Percentiles rank a stretch among this genome's conserved stretches.
phyloP scores from a whole-genome alignment of 1,140 invertebrate species.

The Lepidurus arcticus region DNA sequence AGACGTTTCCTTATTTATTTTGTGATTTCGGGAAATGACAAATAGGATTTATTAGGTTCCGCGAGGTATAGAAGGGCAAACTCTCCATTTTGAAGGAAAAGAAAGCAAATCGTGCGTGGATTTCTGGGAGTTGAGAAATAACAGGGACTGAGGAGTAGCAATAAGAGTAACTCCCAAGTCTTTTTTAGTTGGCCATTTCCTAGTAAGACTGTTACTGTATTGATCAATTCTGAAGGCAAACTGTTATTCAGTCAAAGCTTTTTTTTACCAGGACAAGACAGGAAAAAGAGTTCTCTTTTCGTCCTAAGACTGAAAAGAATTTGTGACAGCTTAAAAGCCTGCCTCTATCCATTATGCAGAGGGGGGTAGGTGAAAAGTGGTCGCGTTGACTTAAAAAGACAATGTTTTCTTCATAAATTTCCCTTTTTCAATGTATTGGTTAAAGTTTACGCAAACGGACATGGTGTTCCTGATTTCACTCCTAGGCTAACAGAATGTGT shows the following conservation, averaged over 20 bases:
- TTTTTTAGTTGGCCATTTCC: neutral
- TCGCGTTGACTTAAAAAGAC: neutral
- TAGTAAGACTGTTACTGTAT: neutral
- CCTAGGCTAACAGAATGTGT: neutral
- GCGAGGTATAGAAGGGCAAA: neutral
- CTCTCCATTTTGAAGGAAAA: too few species aligned
- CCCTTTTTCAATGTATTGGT: neutral
- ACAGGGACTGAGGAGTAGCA: neutral
- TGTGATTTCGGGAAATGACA: neutral
- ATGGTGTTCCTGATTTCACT: neutral
- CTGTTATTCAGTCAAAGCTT: neutral
- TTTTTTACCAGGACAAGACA: neutral
- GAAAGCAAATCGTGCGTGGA: neutral
- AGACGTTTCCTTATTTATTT: too few species aligned
- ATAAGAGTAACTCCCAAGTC: too few species aligned
- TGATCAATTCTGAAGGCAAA: neutral
- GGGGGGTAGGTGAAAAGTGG: neutral
- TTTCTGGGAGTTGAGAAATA: neutral
- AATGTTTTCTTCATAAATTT: neutral
- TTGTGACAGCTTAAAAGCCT: conserved; percentile 21
- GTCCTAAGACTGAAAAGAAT: neutral
- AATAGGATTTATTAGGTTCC: neutral
- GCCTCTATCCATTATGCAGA: neutral
- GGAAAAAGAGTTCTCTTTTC: neutral
- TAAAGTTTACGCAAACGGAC: neutral